phyloP scores from a whole-genome alignment of 2,797 vertebrate species.

The Lateolabrax maculatus region DNA sequence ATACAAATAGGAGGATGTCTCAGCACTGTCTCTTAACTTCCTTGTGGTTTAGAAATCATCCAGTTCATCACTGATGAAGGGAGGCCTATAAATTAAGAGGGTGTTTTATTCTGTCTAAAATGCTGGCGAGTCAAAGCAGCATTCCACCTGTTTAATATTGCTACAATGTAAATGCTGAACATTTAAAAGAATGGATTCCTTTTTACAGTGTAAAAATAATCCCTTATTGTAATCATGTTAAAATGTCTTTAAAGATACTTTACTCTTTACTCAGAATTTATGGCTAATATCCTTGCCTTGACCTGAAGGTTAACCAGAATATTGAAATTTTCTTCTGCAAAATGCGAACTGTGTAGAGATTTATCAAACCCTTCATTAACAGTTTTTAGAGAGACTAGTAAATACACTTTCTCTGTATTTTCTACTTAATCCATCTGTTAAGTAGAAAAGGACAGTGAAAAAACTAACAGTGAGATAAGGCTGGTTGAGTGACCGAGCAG shows the following conservation, averaged over 20 bases:
- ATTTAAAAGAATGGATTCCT: neutral
- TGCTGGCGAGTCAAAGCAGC: neutral
- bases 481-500: slow-evolving; percentile 77
- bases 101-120: neutral
- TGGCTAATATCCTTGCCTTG: neutral
- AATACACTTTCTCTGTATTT: neutral
- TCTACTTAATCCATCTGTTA: too few relatives aligned
- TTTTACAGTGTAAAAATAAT: neutral
- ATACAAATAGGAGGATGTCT: slow-evolving; percentile 20
- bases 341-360: neutral
- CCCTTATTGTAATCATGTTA: neutral
- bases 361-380: neutral
- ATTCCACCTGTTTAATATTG: slow-evolving; percentile 1
- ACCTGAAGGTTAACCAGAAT: neutral
- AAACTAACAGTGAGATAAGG: slow-evolving; percentile 64
- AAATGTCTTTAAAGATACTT: neutral
- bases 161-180: neutral
- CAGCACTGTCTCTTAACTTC: neutral
- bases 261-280: neutral
- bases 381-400: neutral
- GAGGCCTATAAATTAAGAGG: slow-evolving; percentile 3
- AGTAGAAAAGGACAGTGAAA: neutral
- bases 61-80: slow-evolving; percentile 37
- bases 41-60: slow-evolving; percentile 41
- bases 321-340: neutral